Evolutionary conservation across 2,888 invertebrate genomes (phyloP).

Genomic region (Acanthoscelides obtectus): DNA sequence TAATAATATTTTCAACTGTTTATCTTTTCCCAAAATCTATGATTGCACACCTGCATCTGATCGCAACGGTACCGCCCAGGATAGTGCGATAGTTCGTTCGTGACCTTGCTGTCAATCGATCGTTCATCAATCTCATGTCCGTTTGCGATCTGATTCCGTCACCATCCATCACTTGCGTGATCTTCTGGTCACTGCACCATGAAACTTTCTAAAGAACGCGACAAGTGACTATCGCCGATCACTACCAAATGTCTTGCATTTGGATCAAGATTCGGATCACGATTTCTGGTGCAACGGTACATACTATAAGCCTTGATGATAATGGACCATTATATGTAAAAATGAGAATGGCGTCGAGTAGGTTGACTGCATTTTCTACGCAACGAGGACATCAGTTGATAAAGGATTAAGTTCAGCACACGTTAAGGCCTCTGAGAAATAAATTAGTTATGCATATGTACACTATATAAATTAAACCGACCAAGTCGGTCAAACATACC

Average conservation of each 20-base stretch:
- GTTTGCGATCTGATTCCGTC: background rate
- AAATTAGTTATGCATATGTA: too few relatives aligned
- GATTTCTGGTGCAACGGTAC: background rate
- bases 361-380: too few relatives aligned
- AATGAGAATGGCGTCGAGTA: too few relatives aligned
- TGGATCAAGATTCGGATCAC: background rate
- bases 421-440: too few relatives aligned
- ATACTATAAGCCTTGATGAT: background rate
- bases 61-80: background rate
- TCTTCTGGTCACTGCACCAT: background rate
- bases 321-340: background rate
- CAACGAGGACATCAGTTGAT: too few relatives aligned
- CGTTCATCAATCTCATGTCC: background rate
- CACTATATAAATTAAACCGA: too few relatives aligned
- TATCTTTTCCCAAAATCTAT: background rate
- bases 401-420: too few relatives aligned
- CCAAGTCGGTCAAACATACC: too few relatives aligned
- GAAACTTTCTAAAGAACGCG: background rate
- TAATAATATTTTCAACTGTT: too few relatives aligned
- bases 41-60: background rate
- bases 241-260: background rate
- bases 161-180: background rate
- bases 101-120: background rate
- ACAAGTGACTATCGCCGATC: background rate
- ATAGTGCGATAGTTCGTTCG: background rate